Base-by-base conservation (phyloP, 2,797 vertebrate genomes). In the Gallinago nigripennis region DNA sequence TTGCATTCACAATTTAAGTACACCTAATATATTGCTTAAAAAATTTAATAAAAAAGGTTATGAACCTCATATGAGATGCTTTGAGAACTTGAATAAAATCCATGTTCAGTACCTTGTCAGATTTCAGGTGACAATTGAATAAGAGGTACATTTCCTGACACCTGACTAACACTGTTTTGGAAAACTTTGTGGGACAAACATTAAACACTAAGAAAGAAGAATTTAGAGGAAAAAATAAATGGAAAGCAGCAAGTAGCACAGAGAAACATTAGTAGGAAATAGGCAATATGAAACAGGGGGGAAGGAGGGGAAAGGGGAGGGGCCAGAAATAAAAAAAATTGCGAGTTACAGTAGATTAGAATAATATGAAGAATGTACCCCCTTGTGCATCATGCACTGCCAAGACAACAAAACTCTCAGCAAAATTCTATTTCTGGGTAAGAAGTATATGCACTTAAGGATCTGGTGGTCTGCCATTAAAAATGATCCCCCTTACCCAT, bases 401-500 rank as follows among this genome's bases (percentile, higher is more conserved):
- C 35, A 80, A 19, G 31, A 66, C 15, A 80, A 31, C 12, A 85
- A 65, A 82, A 33, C 2, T 33, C 18, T 58, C 15, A 75, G 24
- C 3, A 71, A 78, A 79, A 90, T 24, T 7, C 1, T 17, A 43
- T 75, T 77, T 88, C 21, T 30, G 51, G 4, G 10, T 63, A 5
- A 69, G 50, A 76, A 82, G 61, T 43, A 1, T 60, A 20, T 16
- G 20, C 5, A 37, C 7, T 80, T 82, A 35, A 51, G 19, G 58
- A 73, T 50, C 10, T 88, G 7, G 11, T 58, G 20, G 24, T 28
- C 27, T 53, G 1, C 28, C 31, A 27, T 14, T 72, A 30, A 79
- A 87, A 66, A 43, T n/a, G 0, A 70, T 21, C 0, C 4, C 6
- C 2, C 10, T 77, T 13, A 9, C 18, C 11, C 4, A 8, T 58